A percentile compares a stretch with the other conserved stretches of the same genome.
These are phyloP conservation scores for Illadopsis cleaveri DNA, from an alignment of 2,113 vertebrate species.

Conservation along the genomic window DNA sequence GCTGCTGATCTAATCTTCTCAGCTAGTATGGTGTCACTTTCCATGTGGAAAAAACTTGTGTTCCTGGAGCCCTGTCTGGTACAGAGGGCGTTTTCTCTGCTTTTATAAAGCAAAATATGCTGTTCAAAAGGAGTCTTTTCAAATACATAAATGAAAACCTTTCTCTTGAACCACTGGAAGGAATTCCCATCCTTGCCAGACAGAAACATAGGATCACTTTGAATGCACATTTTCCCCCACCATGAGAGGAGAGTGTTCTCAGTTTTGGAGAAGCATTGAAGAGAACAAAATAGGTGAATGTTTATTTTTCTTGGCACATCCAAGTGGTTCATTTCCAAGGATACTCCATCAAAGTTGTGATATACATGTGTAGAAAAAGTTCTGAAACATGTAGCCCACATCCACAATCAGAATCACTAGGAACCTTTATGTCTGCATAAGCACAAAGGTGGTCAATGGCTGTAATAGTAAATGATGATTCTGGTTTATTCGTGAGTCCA, in stretches of 20 bases:
- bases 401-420: not conserved
- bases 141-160: not conserved
- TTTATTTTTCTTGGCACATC: not conserved
- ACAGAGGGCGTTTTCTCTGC: not conserved
- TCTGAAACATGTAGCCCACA: not conserved
- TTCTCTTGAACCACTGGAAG: not conserved
- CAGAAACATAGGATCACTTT: not conserved
- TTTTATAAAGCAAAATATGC: not conserved
- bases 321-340: not conserved
- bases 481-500: not conserved
- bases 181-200: not conserved
- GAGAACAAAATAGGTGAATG: not conserved
- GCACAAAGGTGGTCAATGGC: not conserved
- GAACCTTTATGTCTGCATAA: not conserved
- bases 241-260: not conserved
- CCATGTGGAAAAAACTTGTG: not conserved
- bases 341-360: not conserved
- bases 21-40: not conserved
- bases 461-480: not conserved
- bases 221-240: not conserved
- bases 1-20: not conserved
- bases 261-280: not conserved
- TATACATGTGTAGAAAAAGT: not conserved
- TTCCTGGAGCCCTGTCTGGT: not conserved
- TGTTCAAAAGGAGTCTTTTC: not conserved